Evolutionary conservation across 2,797 vertebrate species (phyloP).

Genomic region (Amblyraja radiata): DNA sequence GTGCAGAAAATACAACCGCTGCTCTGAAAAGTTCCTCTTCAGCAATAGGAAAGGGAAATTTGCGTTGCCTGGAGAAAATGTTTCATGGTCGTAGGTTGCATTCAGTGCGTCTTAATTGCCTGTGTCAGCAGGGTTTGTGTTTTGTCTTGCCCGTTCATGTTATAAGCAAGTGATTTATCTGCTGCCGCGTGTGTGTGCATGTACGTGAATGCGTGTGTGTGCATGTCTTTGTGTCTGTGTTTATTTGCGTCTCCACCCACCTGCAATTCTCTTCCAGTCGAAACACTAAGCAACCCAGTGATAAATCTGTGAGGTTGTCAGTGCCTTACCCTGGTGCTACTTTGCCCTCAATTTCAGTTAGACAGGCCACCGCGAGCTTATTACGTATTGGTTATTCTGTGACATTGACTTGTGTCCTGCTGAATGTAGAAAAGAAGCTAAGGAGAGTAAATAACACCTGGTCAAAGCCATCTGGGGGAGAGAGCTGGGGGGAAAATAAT

Average conservation of each 20-base stretch:
- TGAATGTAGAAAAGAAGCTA: conserved; percentile 67
- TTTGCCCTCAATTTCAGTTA: conserved; percentile 77
- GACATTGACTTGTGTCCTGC: conserved; percentile 70
- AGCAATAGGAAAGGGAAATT: background rate
- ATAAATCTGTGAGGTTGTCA: conserved; percentile 58
- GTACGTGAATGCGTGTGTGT: background rate
- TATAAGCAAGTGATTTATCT: background rate
- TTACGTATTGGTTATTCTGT: conserved; percentile 79
- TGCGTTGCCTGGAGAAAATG: conserved; percentile 12
- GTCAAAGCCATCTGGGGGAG: conserved; percentile 52
- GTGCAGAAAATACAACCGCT: background rate
- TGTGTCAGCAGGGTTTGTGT: background rate
- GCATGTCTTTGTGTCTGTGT: background rate
- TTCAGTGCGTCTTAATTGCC: background rate
- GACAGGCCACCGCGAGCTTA: conserved; percentile 79
- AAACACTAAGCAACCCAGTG: conserved; percentile 49
- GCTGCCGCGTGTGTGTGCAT: background rate
- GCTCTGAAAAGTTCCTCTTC: background rate
- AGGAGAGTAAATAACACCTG: conserved; percentile 56
- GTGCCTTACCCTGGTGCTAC: conserved; percentile 66
- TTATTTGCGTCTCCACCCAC: background rate
- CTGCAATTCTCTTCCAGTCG: conserved; percentile 45
- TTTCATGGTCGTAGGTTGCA: background rate
- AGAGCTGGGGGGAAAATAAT: background rate
- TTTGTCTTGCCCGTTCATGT: background rate